Conservation (phyloP, 2,797 vertebrate species). For the Holocentrus rufus region DNA sequence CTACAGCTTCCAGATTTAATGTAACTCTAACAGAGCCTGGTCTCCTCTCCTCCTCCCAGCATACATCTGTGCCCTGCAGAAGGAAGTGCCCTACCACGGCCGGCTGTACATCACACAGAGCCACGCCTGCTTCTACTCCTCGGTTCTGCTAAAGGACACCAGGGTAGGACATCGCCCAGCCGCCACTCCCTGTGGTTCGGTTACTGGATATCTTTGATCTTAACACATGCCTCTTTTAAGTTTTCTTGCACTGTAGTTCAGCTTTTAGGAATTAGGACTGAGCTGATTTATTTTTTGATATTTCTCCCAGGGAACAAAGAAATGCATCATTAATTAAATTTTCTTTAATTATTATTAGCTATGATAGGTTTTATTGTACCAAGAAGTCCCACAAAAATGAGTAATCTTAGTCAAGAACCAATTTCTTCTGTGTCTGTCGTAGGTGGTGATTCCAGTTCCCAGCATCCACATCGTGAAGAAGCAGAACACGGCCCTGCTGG, state of each 20-base stretch:
- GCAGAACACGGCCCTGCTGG: constrained; percentile 88
- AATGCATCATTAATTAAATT: not conserved
- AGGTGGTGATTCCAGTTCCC: constrained; percentile 84
- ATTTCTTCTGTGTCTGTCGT: constrained; percentile 3
- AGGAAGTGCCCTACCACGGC: constrained; percentile 88
- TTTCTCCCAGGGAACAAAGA: too few species aligned
- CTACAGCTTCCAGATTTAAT: not conserved
- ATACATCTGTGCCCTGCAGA: constrained; percentile 89
- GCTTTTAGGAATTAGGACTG: not conserved
- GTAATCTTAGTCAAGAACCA: too few species aligned
- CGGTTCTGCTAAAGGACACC: constrained; percentile 86
- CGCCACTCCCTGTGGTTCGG: not conserved
- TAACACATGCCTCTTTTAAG: not conserved
- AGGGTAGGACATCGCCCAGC: constrained; percentile 76
- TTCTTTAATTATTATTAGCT: not conserved
- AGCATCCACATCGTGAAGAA: constrained; percentile 85
- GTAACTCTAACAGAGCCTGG: not conserved
- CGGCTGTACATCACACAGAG: constrained; percentile 85
- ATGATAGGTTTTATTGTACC: too few species aligned
- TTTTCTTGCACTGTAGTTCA: not conserved
- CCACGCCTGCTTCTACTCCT: constrained; percentile 87
- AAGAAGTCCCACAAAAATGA: too few species aligned
- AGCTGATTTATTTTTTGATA: too few species aligned
- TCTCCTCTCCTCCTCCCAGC: constrained; percentile 66
- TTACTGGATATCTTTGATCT: not conserved